These are phyloP conservation scores for Aphrophora alni DNA, from an alignment of 2,888 invertebrate genomes.

Conservation along the genomic window DNA sequence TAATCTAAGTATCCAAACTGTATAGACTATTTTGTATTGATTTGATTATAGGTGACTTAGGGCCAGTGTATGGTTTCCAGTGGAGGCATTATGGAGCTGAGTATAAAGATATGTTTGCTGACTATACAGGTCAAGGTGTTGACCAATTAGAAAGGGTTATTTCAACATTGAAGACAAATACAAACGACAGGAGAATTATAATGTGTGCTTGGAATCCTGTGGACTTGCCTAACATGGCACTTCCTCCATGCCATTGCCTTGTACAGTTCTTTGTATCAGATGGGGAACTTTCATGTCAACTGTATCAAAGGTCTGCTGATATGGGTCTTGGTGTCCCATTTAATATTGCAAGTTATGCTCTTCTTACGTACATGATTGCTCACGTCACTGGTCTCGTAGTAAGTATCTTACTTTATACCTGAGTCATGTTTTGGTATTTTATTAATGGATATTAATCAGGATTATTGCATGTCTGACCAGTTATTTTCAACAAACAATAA, in stretches of 20 bases:
- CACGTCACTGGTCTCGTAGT: slow-evolving; percentile 91
- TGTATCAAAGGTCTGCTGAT: slow-evolving; percentile 97
- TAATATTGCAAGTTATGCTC: slow-evolving; percentile 95
- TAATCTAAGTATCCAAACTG: too few species aligned
- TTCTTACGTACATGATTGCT: slow-evolving; percentile 95
- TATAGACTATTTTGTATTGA: too few species aligned
- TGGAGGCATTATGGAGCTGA: slow-evolving; percentile 97
- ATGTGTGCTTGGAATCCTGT: slow-evolving; percentile 95
- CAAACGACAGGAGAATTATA: slow-evolving; percentile 87
- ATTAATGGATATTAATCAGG: too few species aligned
- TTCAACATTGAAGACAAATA: slow-evolving; percentile 77
- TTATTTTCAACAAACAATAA: too few species aligned
- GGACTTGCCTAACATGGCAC: slow-evolving; percentile 88
- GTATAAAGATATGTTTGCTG: slow-evolving; percentile 79
- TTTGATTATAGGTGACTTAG: slow-evolving; percentile 76
- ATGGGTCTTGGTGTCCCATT: slow-evolving; percentile 99
- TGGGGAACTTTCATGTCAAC: slow-evolving; percentile 85
- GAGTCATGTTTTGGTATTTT: too few species aligned
- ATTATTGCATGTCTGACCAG: too few species aligned
- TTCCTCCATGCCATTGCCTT: slow-evolving; percentile 96
- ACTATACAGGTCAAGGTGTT: slow-evolving; percentile 85
- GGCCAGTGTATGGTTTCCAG: slow-evolving; percentile 97
- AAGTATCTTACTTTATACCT: too few species aligned
- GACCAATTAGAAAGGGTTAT: slow-evolving; percentile 89
- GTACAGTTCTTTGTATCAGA: slow-evolving; percentile 91